Base-by-base conservation (phyloP, 35 echinoderm and acorn worm species). In the Apostichopus californicus region DNA sequence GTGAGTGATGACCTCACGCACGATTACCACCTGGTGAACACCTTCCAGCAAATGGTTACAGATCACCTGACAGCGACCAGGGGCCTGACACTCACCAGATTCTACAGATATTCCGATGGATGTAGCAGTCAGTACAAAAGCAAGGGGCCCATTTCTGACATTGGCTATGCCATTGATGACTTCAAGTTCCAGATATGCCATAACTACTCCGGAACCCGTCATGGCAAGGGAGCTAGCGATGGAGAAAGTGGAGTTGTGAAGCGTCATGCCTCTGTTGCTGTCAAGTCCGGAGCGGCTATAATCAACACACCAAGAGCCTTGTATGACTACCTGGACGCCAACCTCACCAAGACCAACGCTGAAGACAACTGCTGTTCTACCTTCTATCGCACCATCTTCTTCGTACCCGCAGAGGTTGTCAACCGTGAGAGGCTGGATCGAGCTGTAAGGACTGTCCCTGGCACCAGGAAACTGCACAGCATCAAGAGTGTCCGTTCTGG, bases 51-150 rank as follows among this genome's bases (percentile, higher is more conserved):
- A 56, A 56, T 77, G 21, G 91, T 75, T n/a, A 86, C 5, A 4
- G 0, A 83, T 13, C 91, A 92, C 55, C 73, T 79, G 55, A 56
- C 9, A 11, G 5, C 28, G 4, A 90, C 70, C 3, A 78, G 89
- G 73, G 54, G 13, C 8, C 89, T 90, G 0, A 58, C 25, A 56
- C 14, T 78, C 2, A 17, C 89, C 12, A 21, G 3, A 15, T 78
- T 90, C 28, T 97, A 94, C 78, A 57, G 94, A 9, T 98, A 70
- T 17, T 90, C 77, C 5, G 96, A 98, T 83, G 94, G 94, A 0
- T 98, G 96, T 55, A 73, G 83, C 52, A 58, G 77, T 54, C 96
- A 98, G 55, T 98, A 95, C 28, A 98, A 98, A 64, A 88, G 80
- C 24, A 95, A 95, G 79, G 94, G 96, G 1, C 96, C 96, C 0